Evolutionary conservation across 2,797 vertebrate genomes (phyloP).

Genomic region (Apodemus agrarius): DNA sequence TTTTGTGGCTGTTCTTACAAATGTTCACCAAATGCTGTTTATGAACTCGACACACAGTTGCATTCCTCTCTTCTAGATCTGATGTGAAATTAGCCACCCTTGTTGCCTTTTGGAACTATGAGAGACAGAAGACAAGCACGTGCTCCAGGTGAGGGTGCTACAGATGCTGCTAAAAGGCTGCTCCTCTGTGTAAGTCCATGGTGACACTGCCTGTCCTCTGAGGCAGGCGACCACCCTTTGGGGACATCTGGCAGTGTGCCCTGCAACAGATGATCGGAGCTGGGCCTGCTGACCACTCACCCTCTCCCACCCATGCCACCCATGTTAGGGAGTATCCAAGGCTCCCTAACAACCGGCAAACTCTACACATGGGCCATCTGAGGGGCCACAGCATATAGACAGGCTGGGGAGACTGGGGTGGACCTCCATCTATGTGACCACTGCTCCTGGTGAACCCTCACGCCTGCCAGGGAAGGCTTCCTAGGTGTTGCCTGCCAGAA

Average conservation of each 20-base stretch:
- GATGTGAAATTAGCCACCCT: background rate
- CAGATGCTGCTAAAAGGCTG: background rate
- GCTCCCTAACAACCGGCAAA: background rate
- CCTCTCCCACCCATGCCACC: background rate
- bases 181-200: background rate
- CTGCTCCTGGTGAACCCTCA: background rate
- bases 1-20: background rate
- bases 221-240: background rate
- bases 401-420: background rate
- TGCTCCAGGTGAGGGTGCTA: background rate
- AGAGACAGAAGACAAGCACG: background rate
- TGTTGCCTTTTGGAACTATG: background rate
- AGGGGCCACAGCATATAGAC: background rate
- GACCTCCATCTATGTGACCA: background rate
- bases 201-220: background rate
- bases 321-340: background rate
- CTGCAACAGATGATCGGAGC: background rate
- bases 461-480: background rate
- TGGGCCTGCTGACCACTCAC: background rate
- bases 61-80: background rate
- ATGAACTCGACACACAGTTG: background rate
- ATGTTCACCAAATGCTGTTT: background rate
- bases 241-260: background rate
- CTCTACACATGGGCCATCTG: background rate
- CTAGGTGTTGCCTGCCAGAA: background rate